A percentile compares a stretch with the other conserved stretches of the same genome.
Conservation (phyloP, 1,140 invertebrate genomes). For the Limonius californicus region DNA sequence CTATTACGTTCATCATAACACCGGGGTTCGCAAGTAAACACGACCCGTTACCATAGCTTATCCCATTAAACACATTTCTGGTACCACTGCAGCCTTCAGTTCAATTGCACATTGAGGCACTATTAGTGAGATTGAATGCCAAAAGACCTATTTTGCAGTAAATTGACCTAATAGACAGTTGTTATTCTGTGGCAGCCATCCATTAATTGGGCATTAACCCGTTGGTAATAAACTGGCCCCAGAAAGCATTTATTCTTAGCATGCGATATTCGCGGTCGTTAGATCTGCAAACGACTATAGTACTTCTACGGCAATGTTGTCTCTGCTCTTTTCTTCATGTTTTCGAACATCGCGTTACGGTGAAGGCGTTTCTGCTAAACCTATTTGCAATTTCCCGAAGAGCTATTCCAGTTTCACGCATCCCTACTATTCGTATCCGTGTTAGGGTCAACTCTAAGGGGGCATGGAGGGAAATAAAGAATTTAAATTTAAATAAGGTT, state of each 20-base stretch:
- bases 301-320: neutral
- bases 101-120: neutral
- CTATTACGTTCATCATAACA: neutral
- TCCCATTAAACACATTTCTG: too few relatives aligned
- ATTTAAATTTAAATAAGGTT: too few relatives aligned
- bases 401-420: too few relatives aligned
- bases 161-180: neutral
- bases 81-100: neutral
- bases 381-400: too few relatives aligned
- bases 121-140: neutral
- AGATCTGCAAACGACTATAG: neutral
- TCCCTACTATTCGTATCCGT: neutral
- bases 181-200: neutral
- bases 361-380: neutral
- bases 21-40: neutral
- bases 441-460: too few relatives aligned
- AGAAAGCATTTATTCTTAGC: neutral
- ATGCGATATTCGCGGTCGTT: neutral
- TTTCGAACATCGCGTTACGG: neutral
- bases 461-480: too few relatives aligned
- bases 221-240: neutral
- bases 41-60: neutral
- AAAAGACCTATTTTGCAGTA: too few relatives aligned
- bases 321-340: too few relatives aligned
- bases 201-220: neutral